phyloP scores from a whole-genome alignment of 2,797 vertebrate genomes.

The Oryzias dopingdopingensis region DNA sequence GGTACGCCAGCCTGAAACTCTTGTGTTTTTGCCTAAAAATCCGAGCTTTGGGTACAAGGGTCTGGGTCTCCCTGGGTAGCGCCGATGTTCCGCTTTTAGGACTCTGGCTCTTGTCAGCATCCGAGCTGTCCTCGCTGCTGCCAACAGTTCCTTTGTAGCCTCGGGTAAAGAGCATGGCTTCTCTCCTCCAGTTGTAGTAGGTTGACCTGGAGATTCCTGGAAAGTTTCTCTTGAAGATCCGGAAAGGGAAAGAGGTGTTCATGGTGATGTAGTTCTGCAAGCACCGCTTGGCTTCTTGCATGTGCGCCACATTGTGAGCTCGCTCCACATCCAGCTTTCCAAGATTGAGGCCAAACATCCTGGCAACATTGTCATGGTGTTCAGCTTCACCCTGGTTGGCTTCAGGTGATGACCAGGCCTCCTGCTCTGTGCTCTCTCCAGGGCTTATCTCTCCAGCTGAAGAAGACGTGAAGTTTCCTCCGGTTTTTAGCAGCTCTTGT shows the following conservation, averaged over 20 bases:
- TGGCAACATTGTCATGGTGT: slow-evolving; percentile 61
- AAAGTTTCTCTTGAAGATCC: slow-evolving; percentile 89
- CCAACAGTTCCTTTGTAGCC: slow-evolving; percentile 66
- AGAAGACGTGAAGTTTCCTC: slow-evolving; percentile 65
- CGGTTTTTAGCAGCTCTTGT: slow-evolving; percentile 83
- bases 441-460: slow-evolving; percentile 73
- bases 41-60: slow-evolving; percentile 31
- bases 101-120: slow-evolving; percentile 70
- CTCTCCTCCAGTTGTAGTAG: slow-evolving; percentile 96
- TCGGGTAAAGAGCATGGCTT: slow-evolving; percentile 80
- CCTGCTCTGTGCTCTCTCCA: slow-evolving; percentile 74
- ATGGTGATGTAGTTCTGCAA: slow-evolving; percentile 89
- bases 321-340: slow-evolving; percentile 65
- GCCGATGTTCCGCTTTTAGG: slow-evolving; percentile 49
- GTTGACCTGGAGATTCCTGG: slow-evolving; percentile 94
- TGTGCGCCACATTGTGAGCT: slow-evolving; percentile 76
- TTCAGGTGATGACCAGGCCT: slow-evolving; percentile 78
- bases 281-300: slow-evolving; percentile 91
- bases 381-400: slow-evolving; percentile 54
- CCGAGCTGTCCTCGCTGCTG: slow-evolving; percentile 73
- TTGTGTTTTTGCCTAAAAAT: slow-evolving; percentile 59
- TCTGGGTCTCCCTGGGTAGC: slow-evolving; percentile 15
- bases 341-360: slow-evolving; percentile 64
- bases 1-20: slow-evolving; percentile 69
- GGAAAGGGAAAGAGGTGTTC: slow-evolving; percentile 88